Base-by-base conservation (phyloP, 1,140 invertebrate genomes). In the Drosophila watanabei region DNA sequence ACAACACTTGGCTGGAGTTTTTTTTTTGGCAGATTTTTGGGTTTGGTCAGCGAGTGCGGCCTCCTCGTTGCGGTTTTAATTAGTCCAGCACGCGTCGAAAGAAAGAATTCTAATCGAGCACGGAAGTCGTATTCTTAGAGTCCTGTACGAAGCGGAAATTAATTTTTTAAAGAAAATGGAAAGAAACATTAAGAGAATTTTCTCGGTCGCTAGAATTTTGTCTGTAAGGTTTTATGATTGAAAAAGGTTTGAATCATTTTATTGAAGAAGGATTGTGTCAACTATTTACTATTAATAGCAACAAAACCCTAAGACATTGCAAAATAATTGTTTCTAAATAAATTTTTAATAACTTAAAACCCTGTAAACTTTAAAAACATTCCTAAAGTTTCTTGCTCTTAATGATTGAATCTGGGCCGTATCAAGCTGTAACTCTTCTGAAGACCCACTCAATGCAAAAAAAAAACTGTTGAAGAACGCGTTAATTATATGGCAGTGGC, bases 401-500 rank as follows among this genome's bases (percentile, higher is more conserved):
- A 61, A 65, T 43, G 20, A 43, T 32, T n/a, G 32, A 41, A 46
- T 32, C 32, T 64, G 20, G 41, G 33, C n/a, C 41, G 16, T 28
- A 18, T 57, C 24, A 2, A 24, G 1, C 14, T 45, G 16, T 2
- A 24, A 37, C 28, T 9, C n/a, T 48, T 39, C 7, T 7, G 8
- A 39, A 28, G 32, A 52, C 60, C 77, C 68, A 83, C 64, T 80
- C 80, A 86, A 86, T 83, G 69, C 48, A 33, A 5, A 69, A 65
- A 70, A 62, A 80, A 45, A 71, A 76, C 63, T 78, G 11, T 14
- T 57, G 66, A 78, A 83, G 82, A 80, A 84, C 79, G 89, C 89
- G 83, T 92, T 89, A 86, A 92, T 92, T 92, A 92, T 84, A 65
- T 86, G 77, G 65, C 71, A 86, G 76, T 81, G 68, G 72, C 61